Evolutionary conservation across 2,797 vertebrate species (phyloP).

Genomic region (Tenualosa ilisha): DNA sequence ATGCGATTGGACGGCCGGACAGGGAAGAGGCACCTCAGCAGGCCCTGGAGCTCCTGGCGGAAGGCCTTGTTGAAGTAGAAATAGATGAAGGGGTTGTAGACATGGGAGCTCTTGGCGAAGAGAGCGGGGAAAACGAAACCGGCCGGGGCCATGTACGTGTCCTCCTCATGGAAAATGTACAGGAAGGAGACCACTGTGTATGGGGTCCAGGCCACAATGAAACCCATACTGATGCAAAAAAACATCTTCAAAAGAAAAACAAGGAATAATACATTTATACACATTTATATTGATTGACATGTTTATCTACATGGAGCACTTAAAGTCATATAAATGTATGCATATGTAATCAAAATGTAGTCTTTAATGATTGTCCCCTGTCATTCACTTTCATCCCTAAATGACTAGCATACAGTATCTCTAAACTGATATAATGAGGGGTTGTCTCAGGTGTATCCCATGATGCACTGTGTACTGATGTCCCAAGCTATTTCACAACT

Average conservation of each 20-base stretch:
- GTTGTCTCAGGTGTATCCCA: no score
- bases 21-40: conserved; percentile 50
- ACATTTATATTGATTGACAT: no score
- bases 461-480: no score
- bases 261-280: no score
- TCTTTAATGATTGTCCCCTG: no score
- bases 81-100: conserved; percentile 76
- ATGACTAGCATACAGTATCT: no score
- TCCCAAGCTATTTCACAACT: no score
- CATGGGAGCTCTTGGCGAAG: conserved; percentile 73
- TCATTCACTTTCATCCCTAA: no score
- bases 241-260: conserved; percentile 63
- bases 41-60: conserved; percentile 59
- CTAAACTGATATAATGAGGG: no score
- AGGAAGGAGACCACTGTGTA: conserved; percentile 69
- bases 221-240: conserved; percentile 71
- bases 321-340: no score
- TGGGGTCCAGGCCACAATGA: conserved; percentile 68
- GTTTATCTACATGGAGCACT: no score
- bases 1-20: conserved; percentile 54
- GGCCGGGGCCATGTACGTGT: conserved; percentile 58
- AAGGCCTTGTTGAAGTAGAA: conserved; percentile 75
- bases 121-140: conserved; percentile 68
- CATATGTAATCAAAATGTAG: no score
- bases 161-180: conserved; percentile 66